Evolutionary conservation across 2,797 vertebrate genomes (phyloP).

Genomic region (Sardinella longiceps): DNA sequence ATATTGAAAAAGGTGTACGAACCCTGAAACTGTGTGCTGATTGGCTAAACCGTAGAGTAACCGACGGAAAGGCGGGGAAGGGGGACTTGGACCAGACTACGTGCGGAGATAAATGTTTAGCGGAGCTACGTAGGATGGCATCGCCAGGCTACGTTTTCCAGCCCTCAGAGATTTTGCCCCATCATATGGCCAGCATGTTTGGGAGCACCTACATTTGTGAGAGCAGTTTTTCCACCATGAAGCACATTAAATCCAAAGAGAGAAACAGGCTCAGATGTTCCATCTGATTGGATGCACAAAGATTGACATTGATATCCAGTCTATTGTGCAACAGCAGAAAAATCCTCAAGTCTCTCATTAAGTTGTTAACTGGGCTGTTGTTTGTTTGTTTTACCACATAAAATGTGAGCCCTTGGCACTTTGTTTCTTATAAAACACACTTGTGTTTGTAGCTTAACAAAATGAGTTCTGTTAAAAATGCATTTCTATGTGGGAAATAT

Average conservation of each 20-base stretch:
- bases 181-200: slow-evolving; percentile 22
- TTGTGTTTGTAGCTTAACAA: background rate
- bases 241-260: background rate
- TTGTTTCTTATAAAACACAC: background rate
- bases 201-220: slow-evolving; percentile 7
- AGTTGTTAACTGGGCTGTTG: background rate
- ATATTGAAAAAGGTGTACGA: too few relatives aligned
- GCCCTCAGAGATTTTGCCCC: slow-evolving; percentile 36
- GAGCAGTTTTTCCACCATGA: slow-evolving; percentile 11
- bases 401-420: background rate
- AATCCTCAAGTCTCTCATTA: background rate
- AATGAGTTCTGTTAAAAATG: background rate
- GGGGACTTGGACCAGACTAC: too few relatives aligned
- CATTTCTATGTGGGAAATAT: background rate
- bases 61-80: too few relatives aligned
- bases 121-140: too few relatives aligned
- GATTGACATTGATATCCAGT: background rate
- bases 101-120: too few relatives aligned
- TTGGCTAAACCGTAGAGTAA: too few relatives aligned
- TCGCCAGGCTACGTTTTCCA: too few relatives aligned
- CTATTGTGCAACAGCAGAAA: background rate
- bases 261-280: background rate
- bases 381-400: background rate
- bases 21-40: too few relatives aligned
- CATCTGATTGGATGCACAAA: background rate